Base-by-base conservation (phyloP, 2,888 invertebrate species). In the Ochlodes sylvanus region DNA sequence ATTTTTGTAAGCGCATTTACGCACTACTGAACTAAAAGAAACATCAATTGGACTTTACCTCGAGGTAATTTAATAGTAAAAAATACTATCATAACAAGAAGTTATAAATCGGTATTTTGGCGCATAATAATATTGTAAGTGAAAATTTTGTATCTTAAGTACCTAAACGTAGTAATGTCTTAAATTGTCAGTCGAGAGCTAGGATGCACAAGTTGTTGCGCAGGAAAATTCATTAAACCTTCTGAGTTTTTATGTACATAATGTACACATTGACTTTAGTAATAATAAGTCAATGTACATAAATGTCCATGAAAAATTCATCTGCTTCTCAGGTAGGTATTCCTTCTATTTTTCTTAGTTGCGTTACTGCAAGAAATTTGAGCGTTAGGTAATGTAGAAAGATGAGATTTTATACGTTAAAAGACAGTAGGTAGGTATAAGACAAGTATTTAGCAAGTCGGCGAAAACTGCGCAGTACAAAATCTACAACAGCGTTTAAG, bases 401-500 rank as follows among this genome's bases (percentile, higher is more conserved):
- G 63, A 50, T 57, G 56, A 61, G n/a, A 55, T 56, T 56, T 41
- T 19, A 19, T 50, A 62, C 50, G 47, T 56, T 34, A 68, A 63
- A 57, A 70, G 58, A 61, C 64, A 60, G 42, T 63, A 42, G n/a
- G n/a, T n/a, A n/a, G n/a, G n/a, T n/a, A n/a, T 56, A 12, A 55
- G 44, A 54, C 21, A 52, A 61, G 60, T 54, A 15, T 44, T 64
- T 44, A 19, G 44, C 63, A 38, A 55, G 54, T 63, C 54, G 60
- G 38, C 41, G 61, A 44, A 55, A n/a, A 54, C 44, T 47, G 47
- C 50, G 52, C 57, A 57, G 63, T 74, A 73, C 70, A 77, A 75
- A 73, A 74, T 71, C 71, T 76, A 73, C 69, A 63, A 72, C 75
- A 74, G 75, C 72, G 73, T 71, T 71, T 73, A 74, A 77, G 27